A percentile compares a stretch with the other conserved stretches of the same genome.
Conservation (phyloP, 2,797 vertebrate genomes). For the Crocidura indochinensis region DNA sequence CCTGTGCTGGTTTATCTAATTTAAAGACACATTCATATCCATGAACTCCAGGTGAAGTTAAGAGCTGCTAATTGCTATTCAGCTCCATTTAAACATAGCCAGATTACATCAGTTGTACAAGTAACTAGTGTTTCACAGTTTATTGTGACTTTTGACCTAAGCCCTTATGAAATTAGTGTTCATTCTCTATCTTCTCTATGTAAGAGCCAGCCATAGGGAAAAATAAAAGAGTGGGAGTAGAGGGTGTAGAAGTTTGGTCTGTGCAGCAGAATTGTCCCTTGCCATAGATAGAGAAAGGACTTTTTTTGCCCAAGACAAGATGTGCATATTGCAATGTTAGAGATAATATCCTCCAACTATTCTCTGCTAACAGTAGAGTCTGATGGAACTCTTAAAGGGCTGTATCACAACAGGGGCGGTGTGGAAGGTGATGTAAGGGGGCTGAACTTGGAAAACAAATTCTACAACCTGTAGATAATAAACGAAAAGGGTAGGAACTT, state of each 20-base stretch:
- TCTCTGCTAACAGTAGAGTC: conserved; percentile 38
- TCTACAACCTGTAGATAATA: conserved; percentile 83
- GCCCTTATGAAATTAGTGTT: not conserved
- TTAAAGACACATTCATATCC: not conserved
- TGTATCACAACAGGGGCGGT: not conserved
- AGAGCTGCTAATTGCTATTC: not conserved
- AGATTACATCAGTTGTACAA: not conserved
- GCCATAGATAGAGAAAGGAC: not conserved
- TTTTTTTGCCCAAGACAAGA: conserved; percentile 52
- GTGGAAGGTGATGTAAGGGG: conserved; percentile 68
- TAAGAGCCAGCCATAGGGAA: not conserved
- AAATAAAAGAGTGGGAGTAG: not conserved
- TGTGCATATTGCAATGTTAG: conserved; percentile 15
- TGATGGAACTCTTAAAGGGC: not conserved
- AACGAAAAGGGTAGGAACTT: conserved; percentile 87
- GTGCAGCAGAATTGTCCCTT: not conserved
- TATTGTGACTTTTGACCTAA: conserved; percentile 56
- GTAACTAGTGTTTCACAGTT: not conserved
- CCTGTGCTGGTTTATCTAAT: not conserved
- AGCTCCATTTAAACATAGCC: not conserved
- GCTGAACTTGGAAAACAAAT: conserved; percentile 77
- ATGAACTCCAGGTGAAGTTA: not conserved
- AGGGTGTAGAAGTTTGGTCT: not conserved
- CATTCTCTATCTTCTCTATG: not conserved
- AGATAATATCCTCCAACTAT: not conserved